Evolutionary conservation across 2,113 vertebrate genomes (phyloP).

Genomic region (Amphiprion percula): DNA sequence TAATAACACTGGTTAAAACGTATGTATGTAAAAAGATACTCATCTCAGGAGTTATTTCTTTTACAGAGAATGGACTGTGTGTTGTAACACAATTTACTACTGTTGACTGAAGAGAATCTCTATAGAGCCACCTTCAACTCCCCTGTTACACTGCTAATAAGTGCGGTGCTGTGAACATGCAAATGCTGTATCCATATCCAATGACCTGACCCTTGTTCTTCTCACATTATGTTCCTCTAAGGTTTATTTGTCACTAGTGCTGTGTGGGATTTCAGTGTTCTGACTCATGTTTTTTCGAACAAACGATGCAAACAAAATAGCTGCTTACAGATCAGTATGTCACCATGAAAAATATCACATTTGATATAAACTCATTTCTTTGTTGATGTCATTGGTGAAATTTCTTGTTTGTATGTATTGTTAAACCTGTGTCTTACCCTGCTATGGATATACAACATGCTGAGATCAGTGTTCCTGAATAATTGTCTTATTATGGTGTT

Average conservation of each 20-base stretch:
- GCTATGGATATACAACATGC: constrained; percentile 60
- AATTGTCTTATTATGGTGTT: constrained; percentile 66
- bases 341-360: constrained; percentile 29
- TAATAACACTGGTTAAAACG: constrained; percentile 34
- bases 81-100: constrained; percentile 52
- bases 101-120: constrained; percentile 41
- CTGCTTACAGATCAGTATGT: constrained; percentile 56
- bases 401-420: constrained; percentile 58
- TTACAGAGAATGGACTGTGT: constrained; percentile 31
- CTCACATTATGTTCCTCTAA: constrained; percentile 48
- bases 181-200: constrained; percentile 40
- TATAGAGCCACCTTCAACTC: constrained; percentile 45
- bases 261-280: constrained; percentile 60
- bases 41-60: constrained; percentile 72
- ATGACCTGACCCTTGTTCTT: constrained; percentile 33
- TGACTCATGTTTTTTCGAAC: constrained; percentile 36
- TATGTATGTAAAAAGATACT: constrained; percentile 36
- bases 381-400: constrained; percentile 53
- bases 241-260: constrained; percentile 56
- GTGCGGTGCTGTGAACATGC: constrained; percentile 67
- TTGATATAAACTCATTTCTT: constrained; percentile 41
- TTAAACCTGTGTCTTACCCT: constrained; percentile 62
- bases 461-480: constrained; percentile 62
- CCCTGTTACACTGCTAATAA: constrained; percentile 57
- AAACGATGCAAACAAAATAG: constrained; percentile 55